Evolutionary conservation across 2,113 vertebrate species (phyloP).

Genomic region (Aplodontia rufa): DNA sequence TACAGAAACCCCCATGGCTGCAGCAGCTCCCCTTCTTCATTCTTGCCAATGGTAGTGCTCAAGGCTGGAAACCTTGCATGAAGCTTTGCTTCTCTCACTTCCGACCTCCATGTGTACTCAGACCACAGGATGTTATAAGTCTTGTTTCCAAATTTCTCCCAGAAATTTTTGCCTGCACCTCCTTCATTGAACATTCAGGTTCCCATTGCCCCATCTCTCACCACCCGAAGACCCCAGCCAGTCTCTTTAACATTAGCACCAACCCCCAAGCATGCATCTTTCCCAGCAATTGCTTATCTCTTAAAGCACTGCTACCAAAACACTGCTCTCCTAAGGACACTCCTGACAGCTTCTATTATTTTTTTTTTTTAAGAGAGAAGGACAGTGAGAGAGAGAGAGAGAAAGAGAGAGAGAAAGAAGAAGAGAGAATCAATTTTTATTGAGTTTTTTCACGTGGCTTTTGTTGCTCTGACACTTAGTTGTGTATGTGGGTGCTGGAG

Average conservation of each 20-base stretch:
- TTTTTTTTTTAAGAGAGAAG: too few species aligned
- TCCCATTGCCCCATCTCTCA: not conserved
- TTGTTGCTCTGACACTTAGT: too few species aligned
- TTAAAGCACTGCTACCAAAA: not conserved
- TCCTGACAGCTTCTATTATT: not conserved
- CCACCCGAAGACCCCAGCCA: not conserved
- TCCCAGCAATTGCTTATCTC: too few species aligned
- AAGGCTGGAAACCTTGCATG: not conserved
- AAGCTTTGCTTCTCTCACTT: not conserved
- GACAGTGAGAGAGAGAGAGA: too few species aligned
- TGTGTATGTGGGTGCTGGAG: too few species aligned
- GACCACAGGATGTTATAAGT: not conserved
- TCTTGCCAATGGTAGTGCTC: not conserved
- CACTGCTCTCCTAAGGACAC: not conserved
- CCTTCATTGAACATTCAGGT: not conserved
- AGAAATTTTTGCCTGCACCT: not conserved
- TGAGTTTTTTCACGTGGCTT: too few species aligned
- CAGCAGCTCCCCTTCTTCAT: not conserved
- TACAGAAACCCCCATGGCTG: not conserved
- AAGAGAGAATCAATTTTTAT: too few species aligned
- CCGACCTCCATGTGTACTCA: fast-evolving
- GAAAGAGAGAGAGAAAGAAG: too few species aligned
- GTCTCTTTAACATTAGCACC: not conserved
- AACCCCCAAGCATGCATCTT: not conserved
- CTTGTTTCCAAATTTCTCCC: not conserved